These are phyloP conservation scores for Argopecten irradians DNA, from an alignment of 1,140 invertebrate genomes.

Conservation along the genomic window DNA sequence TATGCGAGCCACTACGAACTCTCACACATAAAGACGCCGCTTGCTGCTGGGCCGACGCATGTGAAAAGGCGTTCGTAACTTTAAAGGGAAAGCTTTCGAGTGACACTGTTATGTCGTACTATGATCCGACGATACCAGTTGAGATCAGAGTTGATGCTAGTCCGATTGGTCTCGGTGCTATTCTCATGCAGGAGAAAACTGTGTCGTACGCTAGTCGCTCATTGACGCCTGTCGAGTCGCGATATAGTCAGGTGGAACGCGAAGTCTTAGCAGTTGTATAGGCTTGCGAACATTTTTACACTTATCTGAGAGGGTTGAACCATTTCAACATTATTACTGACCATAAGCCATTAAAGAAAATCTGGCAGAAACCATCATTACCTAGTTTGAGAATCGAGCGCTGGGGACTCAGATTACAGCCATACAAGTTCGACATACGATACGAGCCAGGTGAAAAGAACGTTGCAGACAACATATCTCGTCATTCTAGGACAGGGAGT, in stretches of 20 bases:
- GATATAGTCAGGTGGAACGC: slow-evolving; percentile 49
- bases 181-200: slow-evolving; percentile 42
- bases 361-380: too few relatives aligned
- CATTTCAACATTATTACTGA: too few relatives aligned
- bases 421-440: too few relatives aligned
- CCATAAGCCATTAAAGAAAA: too few relatives aligned
- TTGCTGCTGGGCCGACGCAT: too few relatives aligned
- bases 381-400: too few relatives aligned
- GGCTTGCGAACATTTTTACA: slow-evolving; percentile 6
- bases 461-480: too few relatives aligned
- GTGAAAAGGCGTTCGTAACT: slow-evolving; percentile 34
- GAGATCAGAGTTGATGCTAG: slow-evolving; percentile 45
- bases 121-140: slow-evolving; percentile 25
- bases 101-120: slow-evolving; percentile 49
- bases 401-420: too few relatives aligned
- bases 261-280: slow-evolving; percentile 34
- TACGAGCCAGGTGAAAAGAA: too few relatives aligned
- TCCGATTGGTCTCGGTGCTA: slow-evolving; percentile 35
- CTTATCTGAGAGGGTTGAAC: too few relatives aligned
- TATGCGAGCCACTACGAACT: slow-evolving; percentile 43
- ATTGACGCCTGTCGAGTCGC: slow-evolving; percentile 35
- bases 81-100: slow-evolving; percentile 42
- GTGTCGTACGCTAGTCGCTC: slow-evolving; percentile 35
- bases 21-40: too few relatives aligned
- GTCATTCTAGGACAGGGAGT: too few relatives aligned